Conservation (phyloP, 2,113 vertebrate species). For the Origma solitaria region DNA sequence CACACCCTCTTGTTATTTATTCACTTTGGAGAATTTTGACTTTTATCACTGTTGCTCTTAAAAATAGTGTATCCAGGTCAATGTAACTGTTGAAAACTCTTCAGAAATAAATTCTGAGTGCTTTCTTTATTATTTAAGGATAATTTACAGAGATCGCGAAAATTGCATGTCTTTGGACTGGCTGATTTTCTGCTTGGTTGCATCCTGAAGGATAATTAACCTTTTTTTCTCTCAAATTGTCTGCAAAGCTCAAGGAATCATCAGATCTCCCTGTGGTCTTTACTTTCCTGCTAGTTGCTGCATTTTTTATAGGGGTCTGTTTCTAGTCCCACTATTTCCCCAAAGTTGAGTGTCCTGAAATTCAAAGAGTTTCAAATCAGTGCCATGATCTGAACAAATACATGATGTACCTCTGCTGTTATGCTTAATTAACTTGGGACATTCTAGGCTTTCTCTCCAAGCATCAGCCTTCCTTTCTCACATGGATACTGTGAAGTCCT, state of each 20-base stretch:
- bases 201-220: not conserved
- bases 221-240: not conserved
- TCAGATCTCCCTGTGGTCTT: not conserved
- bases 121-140: not conserved
- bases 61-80: not conserved
- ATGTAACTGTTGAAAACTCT: not conserved
- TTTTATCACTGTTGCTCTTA: not conserved
- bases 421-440: not conserved
- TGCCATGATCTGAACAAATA: not conserved
- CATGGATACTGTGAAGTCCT: slow-evolving; percentile 19
- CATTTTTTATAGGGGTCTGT: not conserved
- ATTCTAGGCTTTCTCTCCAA: not conserved
- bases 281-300: not conserved
- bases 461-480: slow-evolving; percentile 23
- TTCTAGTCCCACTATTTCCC: not conserved
- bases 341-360: not conserved
- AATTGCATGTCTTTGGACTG: not conserved
- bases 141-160: not conserved
- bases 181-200: not conserved
- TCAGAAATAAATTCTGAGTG: not conserved
- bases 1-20: not conserved
- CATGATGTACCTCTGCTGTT: not conserved
- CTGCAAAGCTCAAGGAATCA: not conserved
- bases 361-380: not conserved
- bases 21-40: not conserved